A percentile compares a stretch with the other conserved stretches of the same genome.
Conservation (phyloP, 2,113 vertebrate species). For the Regulus satrapa region DNA sequence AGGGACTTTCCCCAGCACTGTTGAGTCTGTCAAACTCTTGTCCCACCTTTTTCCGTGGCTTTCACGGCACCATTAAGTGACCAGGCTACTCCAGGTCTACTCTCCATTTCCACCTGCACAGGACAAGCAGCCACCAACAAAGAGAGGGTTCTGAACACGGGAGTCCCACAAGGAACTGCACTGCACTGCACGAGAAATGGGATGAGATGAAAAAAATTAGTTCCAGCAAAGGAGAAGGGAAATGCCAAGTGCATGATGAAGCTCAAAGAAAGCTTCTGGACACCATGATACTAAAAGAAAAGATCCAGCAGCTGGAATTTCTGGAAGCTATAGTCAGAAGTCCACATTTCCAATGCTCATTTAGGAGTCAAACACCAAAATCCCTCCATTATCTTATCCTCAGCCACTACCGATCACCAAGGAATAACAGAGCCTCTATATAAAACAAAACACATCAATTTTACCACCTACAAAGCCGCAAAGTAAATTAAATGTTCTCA, state of each 20-base stretch:
- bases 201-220: not conserved
- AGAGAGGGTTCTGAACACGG: not conserved
- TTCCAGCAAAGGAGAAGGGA: not conserved
- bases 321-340: not conserved
- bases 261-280: not conserved
- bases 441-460: not conserved
- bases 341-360: not conserved
- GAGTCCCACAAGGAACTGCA: not conserved
- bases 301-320: not conserved
- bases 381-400: not conserved
- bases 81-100: not conserved
- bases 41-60: not conserved
- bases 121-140: not conserved
- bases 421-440: not conserved
- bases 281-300: not conserved
- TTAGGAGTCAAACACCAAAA: not conserved
- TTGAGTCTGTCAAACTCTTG: not conserved
- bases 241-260: not conserved
- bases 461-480: not conserved
- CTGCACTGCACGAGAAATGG: not conserved
- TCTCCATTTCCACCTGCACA: not conserved
- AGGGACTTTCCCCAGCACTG: not conserved
- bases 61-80: not conserved
- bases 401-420: not conserved
- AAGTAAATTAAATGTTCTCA: not conserved